phyloP scores from a whole-genome alignment of 1,140 invertebrate genomes.

The Phymorhynchus buccinoides region DNA sequence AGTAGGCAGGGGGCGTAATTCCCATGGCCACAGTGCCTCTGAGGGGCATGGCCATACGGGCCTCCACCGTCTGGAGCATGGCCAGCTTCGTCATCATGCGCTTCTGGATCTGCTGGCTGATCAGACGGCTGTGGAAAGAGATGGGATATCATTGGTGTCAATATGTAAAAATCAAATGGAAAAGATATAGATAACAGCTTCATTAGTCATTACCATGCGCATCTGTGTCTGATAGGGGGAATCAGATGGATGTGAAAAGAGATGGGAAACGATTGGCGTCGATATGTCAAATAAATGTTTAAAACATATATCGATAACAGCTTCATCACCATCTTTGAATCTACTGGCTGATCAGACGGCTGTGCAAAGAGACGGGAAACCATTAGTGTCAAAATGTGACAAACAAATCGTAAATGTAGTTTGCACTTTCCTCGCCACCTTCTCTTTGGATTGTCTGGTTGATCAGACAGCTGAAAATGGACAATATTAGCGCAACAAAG shows the following conservation, averaged over 20 bases:
- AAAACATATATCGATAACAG: no score
- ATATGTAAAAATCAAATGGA: background rate
- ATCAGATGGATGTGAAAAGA: no score
- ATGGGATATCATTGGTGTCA: background rate
- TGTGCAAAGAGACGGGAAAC: background rate
- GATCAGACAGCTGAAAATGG: no score
- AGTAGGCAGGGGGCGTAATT: background rate
- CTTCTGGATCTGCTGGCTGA: constrained; percentile 31
- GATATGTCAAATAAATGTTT: no score
- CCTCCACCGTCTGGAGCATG: constrained; percentile 28
- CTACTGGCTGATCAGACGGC: constrained; percentile 21
- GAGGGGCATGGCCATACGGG: constrained; percentile 34
- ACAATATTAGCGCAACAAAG: no score
- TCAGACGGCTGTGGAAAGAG: constrained; percentile 10
- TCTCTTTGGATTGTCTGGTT: no score
- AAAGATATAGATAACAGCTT: no score
- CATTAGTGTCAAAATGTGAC: background rate
- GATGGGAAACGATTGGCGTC: no score
- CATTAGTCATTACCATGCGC: no score
- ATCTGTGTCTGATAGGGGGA: no score
- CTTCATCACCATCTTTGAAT: constrained; percentile 33
- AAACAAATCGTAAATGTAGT: background rate
- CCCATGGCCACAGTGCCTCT: constrained; percentile 32
- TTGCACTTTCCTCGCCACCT: no score
- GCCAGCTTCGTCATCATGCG: constrained; percentile 27